A percentile compares a stretch with the other conserved stretches of the same genome.
These are phyloP conservation scores for Stegostoma tigrinum DNA, from an alignment of 2,113 vertebrate genomes.

Conservation along the genomic window DNA sequence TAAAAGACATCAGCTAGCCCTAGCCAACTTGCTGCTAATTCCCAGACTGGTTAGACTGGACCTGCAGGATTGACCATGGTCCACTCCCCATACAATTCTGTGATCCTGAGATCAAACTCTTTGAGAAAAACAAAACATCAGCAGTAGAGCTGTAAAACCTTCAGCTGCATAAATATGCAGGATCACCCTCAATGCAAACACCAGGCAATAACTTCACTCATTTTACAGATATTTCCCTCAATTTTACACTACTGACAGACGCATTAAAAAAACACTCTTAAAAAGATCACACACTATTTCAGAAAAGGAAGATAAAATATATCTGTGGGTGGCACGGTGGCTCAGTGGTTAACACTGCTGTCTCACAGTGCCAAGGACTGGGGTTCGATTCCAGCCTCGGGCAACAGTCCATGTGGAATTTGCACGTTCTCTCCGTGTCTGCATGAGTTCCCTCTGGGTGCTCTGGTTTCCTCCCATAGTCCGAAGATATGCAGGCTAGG, in stretches of 20 bases:
- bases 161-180: neutral
- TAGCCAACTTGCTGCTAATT: too few species aligned
- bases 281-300: neutral
- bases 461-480: too few species aligned
- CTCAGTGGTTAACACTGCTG: too few species aligned
- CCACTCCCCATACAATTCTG: too few species aligned
- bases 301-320: neutral
- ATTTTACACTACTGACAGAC: neutral
- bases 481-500: too few species aligned
- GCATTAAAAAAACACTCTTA: neutral
- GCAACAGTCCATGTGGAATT: too few species aligned
- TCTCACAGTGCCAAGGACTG: too few species aligned
- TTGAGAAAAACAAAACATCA: neutral
- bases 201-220: neutral
- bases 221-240: neutral
- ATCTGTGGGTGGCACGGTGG: neutral
- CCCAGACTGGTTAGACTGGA: too few species aligned
- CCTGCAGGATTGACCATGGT: too few species aligned
- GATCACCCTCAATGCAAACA: neutral
- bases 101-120: neutral
- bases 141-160: neutral
- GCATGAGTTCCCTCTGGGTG: too few species aligned
- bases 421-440: too few species aligned
- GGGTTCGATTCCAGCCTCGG: too few species aligned
- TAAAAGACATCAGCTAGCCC: neutral